phyloP scores from a whole-genome alignment of 2,797 vertebrate genomes.

The Hyperoplus lanceolatus region DNA sequence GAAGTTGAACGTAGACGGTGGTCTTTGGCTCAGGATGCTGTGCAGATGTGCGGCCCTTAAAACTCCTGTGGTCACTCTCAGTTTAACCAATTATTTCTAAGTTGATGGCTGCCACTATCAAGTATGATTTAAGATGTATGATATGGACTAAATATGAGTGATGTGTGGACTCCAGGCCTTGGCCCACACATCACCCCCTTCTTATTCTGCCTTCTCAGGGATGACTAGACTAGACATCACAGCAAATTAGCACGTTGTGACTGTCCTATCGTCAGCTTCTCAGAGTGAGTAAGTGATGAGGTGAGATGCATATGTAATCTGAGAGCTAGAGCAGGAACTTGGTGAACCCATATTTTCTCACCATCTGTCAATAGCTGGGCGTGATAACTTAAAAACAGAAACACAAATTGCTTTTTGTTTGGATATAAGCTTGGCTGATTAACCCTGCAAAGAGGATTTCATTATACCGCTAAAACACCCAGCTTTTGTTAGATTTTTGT shows the following conservation, averaged over 20 bases:
- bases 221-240: slow-evolving; percentile 41
- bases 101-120: not conserved
- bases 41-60: slow-evolving; percentile 56
- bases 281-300: slow-evolving; percentile 52
- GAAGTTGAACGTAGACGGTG: slow-evolving; percentile 45
- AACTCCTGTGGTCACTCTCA: slow-evolving; percentile 23
- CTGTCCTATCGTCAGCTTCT: slow-evolving; percentile 37
- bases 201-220: slow-evolving; percentile 19
- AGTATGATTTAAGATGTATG: slow-evolving; percentile 1
- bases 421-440: slow-evolving; percentile 20
- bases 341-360: slow-evolving; percentile 49
- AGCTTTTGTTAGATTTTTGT: not conserved
- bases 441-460: slow-evolving; percentile 23
- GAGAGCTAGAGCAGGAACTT: slow-evolving; percentile 55
- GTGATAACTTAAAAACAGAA: slow-evolving; percentile 27
- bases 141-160: slow-evolving; percentile 9
- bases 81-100: slow-evolving; percentile 13
- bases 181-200: not conserved
- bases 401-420: slow-evolving; percentile 38
- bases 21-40: slow-evolving; percentile 46
- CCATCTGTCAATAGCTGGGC: slow-evolving; percentile 56
- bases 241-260: slow-evolving; percentile 17
- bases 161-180: not conserved
- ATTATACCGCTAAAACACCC: slow-evolving; percentile 34
- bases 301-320: slow-evolving; percentile 59